These are phyloP conservation scores for Brachyrhaphis roseni DNA, from an alignment of 2,797 vertebrate genomes.

Conservation along the genomic window DNA sequence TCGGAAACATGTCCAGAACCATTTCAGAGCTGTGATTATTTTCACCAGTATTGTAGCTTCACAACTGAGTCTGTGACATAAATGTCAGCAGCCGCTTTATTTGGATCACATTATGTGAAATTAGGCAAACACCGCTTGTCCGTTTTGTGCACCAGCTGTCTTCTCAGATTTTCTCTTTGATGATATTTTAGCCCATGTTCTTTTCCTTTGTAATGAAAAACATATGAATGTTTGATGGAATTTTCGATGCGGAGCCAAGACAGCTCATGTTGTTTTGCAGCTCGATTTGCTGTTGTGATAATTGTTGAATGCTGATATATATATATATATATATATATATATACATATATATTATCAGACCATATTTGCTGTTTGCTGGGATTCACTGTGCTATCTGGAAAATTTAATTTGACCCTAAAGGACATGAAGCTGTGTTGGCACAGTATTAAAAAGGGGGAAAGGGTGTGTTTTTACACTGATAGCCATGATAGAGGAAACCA, in stretches of 20 bases:
- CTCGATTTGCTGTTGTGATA: conserved; percentile 8
- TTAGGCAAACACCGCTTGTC: conserved; percentile 26
- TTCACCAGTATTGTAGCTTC: conserved; percentile 15
- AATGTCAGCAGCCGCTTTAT: conserved; percentile 45
- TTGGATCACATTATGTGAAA: conserved; percentile 37
- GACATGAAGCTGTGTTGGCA: conserved; percentile 7
- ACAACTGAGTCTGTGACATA: conserved; percentile 18
- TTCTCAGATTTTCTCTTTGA: conserved; percentile 16
- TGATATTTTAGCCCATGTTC: conserved; percentile 27
- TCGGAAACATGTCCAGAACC: conserved; percentile 20
- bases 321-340: not conserved
- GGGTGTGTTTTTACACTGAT: conserved; percentile 48
- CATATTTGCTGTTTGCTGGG: not conserved
- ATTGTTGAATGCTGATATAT: conserved; percentile 9
- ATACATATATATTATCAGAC: not conserved
- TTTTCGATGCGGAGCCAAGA: not conserved
- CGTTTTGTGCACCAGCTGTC: conserved; percentile 30
- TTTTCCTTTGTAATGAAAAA: conserved; percentile 33
- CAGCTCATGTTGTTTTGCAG: conserved; percentile 14
- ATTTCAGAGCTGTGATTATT: conserved; percentile 32
- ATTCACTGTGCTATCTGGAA: conserved; percentile 42
- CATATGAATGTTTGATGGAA: conserved; percentile 15
- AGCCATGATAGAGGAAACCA: conserved; percentile 39
- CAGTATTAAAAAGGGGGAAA: not conserved
- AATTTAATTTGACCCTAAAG: conserved; percentile 43